Evolutionary conservation across 2,888 invertebrate genomes (phyloP).

Genomic region (Eristalis tenax): DNA sequence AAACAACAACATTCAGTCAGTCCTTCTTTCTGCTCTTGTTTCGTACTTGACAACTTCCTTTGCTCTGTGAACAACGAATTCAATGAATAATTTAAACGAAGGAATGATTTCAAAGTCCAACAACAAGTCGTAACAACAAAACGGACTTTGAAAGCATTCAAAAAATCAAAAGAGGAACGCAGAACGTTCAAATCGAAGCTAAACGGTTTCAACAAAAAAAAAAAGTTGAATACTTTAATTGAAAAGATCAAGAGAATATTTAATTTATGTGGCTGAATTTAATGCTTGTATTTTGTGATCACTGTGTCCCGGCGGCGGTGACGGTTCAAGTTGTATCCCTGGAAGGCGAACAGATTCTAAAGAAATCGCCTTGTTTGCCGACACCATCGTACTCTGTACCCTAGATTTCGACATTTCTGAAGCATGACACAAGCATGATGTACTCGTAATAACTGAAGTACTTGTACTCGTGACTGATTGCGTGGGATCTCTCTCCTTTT

Average conservation of each 20-base stretch:
- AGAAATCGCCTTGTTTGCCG: no score
- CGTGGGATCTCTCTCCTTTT: no score
- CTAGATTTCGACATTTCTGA: no score
- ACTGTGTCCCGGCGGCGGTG: no score
- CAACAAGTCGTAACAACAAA: slow-evolving; percentile 1
- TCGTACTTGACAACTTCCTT: slow-evolving; percentile 30
- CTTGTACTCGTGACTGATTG: no score
- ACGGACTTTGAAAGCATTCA: background rate
- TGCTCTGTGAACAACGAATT: slow-evolving; percentile 5
- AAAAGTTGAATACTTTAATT: background rate
- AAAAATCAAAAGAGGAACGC: background rate
- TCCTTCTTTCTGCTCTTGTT: slow-evolving; percentile 5
- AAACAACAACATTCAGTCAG: slow-evolving; percentile 21
- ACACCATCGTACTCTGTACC: no score
- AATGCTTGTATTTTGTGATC: no score
- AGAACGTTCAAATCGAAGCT: background rate
- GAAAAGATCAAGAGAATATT: background rate
- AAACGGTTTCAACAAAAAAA: background rate
- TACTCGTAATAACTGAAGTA: no score
- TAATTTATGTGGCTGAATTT: no score
- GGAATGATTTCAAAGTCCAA: slow-evolving; percentile 14
- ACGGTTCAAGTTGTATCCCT: no score
- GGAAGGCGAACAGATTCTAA: no score
- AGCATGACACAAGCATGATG: no score
- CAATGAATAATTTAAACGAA: slow-evolving; percentile 50